Evolutionary conservation across 2,113 vertebrate species (phyloP).

Genomic region (Sitta europaea): DNA sequence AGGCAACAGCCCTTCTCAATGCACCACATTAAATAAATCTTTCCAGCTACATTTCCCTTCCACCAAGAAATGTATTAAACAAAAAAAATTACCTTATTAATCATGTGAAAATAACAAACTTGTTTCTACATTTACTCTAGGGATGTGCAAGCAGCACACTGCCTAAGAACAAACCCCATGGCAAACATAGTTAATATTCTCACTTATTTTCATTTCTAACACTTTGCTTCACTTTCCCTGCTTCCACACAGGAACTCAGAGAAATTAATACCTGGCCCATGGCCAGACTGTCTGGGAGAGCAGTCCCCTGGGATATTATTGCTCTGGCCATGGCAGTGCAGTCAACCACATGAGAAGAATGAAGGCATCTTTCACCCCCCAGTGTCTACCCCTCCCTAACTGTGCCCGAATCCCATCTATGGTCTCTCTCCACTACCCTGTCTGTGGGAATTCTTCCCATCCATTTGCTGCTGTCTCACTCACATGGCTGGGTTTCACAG

Average conservation of each 20-base stretch:
- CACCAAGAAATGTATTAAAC: not conserved
- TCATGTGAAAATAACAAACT: not conserved
- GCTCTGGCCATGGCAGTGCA: not conserved
- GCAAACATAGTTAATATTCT: not conserved
- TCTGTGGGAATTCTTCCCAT: not conserved
- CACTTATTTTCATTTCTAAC: not conserved
- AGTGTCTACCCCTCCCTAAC: not conserved
- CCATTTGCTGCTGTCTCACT: not conserved
- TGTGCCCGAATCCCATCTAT: not conserved
- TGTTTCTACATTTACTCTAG: not conserved
- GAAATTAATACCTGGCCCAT: not conserved
- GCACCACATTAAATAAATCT: not conserved
- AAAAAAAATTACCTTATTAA: not conserved
- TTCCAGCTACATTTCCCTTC: not conserved
- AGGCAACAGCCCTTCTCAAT: not conserved
- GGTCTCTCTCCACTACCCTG: not conserved
- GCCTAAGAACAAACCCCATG: not conserved
- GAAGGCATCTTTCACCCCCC: not conserved
- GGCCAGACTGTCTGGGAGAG: not conserved
- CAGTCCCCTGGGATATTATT: not conserved
- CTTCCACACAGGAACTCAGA: not conserved
- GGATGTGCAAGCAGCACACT: not conserved
- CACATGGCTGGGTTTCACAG: not conserved
- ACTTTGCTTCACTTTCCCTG: not conserved
- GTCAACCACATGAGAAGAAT: not conserved